Conservation (phyloP, 2,888 invertebrate species). For the Teleiodes luculella region DNA sequence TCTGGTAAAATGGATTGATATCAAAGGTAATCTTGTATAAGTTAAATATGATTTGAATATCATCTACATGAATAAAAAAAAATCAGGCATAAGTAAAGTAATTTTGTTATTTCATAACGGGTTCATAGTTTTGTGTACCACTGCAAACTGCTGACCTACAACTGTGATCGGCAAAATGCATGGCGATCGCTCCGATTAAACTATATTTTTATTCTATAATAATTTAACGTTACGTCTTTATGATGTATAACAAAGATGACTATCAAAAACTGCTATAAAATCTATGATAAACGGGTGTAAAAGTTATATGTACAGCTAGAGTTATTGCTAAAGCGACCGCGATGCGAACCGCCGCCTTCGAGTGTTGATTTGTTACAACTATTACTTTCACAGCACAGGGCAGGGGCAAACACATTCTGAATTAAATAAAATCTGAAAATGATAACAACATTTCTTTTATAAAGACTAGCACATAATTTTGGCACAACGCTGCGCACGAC, state of each 20-base stretch:
- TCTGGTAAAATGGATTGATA: too few species aligned
- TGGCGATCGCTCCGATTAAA: slow-evolving; percentile 24
- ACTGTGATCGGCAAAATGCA: slow-evolving; percentile 23
- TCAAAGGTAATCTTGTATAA: too few species aligned
- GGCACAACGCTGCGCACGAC: slow-evolving; percentile 71
- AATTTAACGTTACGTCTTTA: slow-evolving; percentile 1
- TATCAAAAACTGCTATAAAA: slow-evolving; percentile 37
- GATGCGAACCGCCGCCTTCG: slow-evolving; percentile 47
- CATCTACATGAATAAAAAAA: too few species aligned
- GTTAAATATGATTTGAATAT: too few species aligned
- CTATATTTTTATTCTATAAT: slow-evolving; percentile 1
- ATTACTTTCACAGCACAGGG: slow-evolving; percentile 73
- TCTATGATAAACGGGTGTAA: slow-evolving; percentile 15
- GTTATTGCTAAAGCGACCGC: slow-evolving; percentile 36
- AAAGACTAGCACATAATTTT: slow-evolving; percentile 78
- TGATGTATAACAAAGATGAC: slow-evolving; percentile 27
- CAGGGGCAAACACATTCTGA: slow-evolving; percentile 77
- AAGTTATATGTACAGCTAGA: slow-evolving; percentile 6
- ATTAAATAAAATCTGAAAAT: slow-evolving; percentile 79
- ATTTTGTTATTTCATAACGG: too few species aligned
- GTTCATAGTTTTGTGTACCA: too few species aligned
- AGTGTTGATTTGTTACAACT: slow-evolving; percentile 73
- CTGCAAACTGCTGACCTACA: slow-evolving; percentile 4
- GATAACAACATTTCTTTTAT: slow-evolving; percentile 71
- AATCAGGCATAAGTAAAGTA: too few species aligned